Evolutionary conservation across 1,140 invertebrate genomes (phyloP).

Genomic region (Caenorhabditis brenneri): DNA sequence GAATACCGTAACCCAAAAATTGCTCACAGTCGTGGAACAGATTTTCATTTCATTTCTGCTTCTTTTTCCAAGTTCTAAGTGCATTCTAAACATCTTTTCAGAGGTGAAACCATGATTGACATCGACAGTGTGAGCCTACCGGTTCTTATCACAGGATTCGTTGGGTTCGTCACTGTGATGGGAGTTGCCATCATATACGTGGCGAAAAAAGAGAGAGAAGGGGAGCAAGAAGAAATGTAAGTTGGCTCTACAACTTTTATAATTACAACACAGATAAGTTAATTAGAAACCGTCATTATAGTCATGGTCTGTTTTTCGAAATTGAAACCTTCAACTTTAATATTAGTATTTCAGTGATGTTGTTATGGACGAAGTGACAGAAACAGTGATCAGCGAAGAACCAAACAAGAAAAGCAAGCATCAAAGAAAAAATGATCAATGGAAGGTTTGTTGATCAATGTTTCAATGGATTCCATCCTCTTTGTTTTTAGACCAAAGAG

Average conservation of each 20-base stretch:
- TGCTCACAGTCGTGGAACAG: not conserved
- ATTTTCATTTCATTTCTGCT: too few species aligned
- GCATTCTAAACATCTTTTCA: not conserved
- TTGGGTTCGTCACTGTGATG: slow-evolving; percentile 10
- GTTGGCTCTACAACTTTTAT: too few species aligned
- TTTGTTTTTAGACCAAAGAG: slow-evolving; percentile 42
- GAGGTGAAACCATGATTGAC: slow-evolving; percentile 2
- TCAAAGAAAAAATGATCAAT: slow-evolving; percentile 10
- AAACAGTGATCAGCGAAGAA: not conserved
- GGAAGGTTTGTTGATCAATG: not conserved
- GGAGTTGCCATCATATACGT: slow-evolving; percentile 1
- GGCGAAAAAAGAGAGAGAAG: slow-evolving; percentile 5
- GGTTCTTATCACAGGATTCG: not conserved
- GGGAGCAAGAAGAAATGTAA: slow-evolving; percentile 10
- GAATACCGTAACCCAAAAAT: not conserved
- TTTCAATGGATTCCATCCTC: not conserved
- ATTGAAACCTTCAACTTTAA: not conserved
- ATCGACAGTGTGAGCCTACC: not conserved
- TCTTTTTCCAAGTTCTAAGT: too few species aligned
- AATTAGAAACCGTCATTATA: too few species aligned
- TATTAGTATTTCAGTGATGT: not conserved
- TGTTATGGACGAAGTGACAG: slow-evolving; percentile 20
- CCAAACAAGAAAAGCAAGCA: not conserved
- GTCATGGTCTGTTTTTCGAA: too few species aligned
- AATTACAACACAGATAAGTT: too few species aligned